Evolutionary conservation across 2,888 invertebrate genomes (phyloP), one percentile per base, ranked within the genome.

Genomic region (Epistrophe eligans): DNA sequence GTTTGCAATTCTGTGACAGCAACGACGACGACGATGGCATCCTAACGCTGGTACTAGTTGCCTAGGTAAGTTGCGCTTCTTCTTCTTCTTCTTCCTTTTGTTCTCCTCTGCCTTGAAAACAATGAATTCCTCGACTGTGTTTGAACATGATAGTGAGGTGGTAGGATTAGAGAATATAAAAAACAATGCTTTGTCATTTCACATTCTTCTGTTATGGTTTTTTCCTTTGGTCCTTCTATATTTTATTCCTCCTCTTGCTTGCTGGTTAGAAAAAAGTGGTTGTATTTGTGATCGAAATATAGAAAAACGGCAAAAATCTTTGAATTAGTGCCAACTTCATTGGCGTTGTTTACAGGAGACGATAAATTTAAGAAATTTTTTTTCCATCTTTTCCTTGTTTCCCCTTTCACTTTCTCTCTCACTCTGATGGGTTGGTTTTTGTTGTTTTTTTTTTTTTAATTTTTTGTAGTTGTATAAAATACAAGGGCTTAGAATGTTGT

Each of bases 261-360:
- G 35, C 32, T 77, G 50, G 76, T 66, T 57, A 70, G 40, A 40
- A 40, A 55, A 57, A 66, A 67, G 5, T 38, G n/a, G 10, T 71
- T 52, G 50, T 38, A 35, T 17, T 48, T 64, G 55, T 40, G 45
- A 79, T 71, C 45, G 57, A 15, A 64, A 48, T 50, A 24, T 15
- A 40, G 35, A 70, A 64, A 70, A 74, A 58, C n/a, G 28, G 64
- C 24, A 52, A 74, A 79, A 85, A 73, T 73, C 77, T 81, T 85
- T 85, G 85, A 85, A 85, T 85, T 82, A 85, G 85, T 79, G 85
- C 85, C 85, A 85, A 85, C 82, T 82, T 82, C 85, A 85, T 74
- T 85, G 85, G 70, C 77, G 77, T 82, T 85, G 85, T 85, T 85
- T 85, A 85, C 85, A 85, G 73, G 77, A 82, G 77, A 77, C 77